A percentile compares a stretch with the other conserved stretches of the same genome.
Evolutionary conservation across 2,797 vertebrate species (phyloP).

Genomic region (Carcharodon carcharias): DNA sequence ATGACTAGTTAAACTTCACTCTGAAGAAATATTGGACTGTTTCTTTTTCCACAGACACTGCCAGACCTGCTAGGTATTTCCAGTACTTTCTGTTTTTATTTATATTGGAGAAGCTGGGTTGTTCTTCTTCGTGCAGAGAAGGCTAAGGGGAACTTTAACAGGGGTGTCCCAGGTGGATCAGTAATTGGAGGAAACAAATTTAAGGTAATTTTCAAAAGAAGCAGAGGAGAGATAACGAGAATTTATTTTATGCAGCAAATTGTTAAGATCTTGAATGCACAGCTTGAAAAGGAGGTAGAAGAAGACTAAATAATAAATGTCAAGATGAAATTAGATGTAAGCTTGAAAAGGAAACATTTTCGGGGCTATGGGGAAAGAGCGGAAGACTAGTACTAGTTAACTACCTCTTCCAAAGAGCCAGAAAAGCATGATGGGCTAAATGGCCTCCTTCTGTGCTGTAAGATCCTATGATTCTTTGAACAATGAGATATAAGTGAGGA

Average conservation of each 20-base stretch:
- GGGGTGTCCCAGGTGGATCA: background rate
- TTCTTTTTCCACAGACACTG: too few species aligned
- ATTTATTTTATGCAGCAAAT: background rate
- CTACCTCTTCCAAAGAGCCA: background rate
- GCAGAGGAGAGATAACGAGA: background rate
- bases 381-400: background rate
- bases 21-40: too few species aligned
- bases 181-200: background rate
- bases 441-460: background rate
- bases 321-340: background rate
- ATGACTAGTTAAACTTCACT: background rate
- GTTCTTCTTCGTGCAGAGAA: background rate
- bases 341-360: background rate
- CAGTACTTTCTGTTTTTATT: background rate
- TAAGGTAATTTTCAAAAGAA: background rate
- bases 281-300: background rate
- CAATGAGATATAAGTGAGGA: background rate
- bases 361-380: background rate
- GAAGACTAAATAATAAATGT: background rate
- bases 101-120: background rate
- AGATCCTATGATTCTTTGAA: background rate
- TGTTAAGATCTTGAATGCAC: background rate
- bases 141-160: background rate
- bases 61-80: background rate
- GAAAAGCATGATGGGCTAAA: background rate